Evolutionary conservation across 2,888 invertebrate genomes (phyloP).

Genomic region (Leptopilina drosophilae): DNA sequence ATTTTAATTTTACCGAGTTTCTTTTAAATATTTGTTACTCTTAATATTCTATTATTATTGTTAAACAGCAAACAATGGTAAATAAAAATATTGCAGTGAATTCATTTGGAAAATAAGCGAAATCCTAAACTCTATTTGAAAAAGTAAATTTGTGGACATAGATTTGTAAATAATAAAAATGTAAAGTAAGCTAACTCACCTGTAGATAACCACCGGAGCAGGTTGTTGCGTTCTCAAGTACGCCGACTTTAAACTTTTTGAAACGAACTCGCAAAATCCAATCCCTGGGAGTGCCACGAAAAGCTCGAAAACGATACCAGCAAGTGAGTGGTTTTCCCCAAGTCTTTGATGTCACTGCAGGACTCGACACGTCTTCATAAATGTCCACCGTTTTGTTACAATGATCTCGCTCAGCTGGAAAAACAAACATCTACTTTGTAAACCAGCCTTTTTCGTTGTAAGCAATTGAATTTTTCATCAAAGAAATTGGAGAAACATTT

Average conservation of each 20-base stretch:
- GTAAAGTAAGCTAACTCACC: constrained; percentile 78
- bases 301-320: constrained; percentile 93
- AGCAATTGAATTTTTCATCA: neutral
- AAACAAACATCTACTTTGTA: constrained; percentile 20
- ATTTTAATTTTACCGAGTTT: too few species aligned
- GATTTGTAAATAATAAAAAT: constrained; percentile 20
- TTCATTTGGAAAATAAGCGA: too few species aligned
- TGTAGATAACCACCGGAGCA: constrained; percentile 94
- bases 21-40: too few species aligned
- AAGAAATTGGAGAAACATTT: too few species aligned
- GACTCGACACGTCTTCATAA: constrained; percentile 93
- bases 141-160: neutral
- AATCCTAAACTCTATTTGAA: neutral
- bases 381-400: constrained; percentile 97
- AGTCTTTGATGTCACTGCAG: constrained; percentile 89
- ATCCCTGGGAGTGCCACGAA: constrained; percentile 91
- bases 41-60: too few species aligned
- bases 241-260: constrained; percentile 95
- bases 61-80: too few species aligned
- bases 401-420: constrained; percentile 85
- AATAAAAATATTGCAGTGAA: too few species aligned
- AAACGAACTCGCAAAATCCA: constrained; percentile 93
- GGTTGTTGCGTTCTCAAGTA: constrained; percentile 90
- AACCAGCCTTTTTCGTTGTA: too few species aligned
- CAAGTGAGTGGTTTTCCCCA: constrained; percentile 92